Base-by-base conservation (phyloP, 2,888 invertebrate species). In the Thymelicus lineola region DNA sequence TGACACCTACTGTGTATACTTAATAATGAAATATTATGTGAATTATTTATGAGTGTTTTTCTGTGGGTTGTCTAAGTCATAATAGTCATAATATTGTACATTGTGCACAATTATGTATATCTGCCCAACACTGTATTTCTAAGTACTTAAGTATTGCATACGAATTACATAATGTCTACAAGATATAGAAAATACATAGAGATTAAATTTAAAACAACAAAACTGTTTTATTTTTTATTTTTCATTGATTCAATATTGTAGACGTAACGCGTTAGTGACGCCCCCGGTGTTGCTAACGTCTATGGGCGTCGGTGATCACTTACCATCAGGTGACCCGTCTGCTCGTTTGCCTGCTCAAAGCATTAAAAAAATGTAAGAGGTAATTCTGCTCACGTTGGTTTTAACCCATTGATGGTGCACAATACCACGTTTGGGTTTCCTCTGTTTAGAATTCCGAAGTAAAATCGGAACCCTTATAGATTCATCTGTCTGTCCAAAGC, bases 11-110 rank as follows among this genome's bases (percentile, higher is more conserved):
- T 53, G 53, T 28, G 53, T 53, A 28, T 45, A 45, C 12, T 28
- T 28, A 28, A 28, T 28, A 45, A 60, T 60, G 15, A 60, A 60
- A 35, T 46, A 46, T 35, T 61, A n/a, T 28, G 28, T 60, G n/a
- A 36, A 62, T 48, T 35, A 62, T 62, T 62, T 35, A 62, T 62
- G 35, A 35, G 7, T 35, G 61, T 48, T 63, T 59, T 70, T 61
- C 53, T 71, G 64, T 67, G 71, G 67, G 53, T 60, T 59, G 71
- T 64, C 71, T 71, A 71, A 71, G 71, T 71, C 71, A 71, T 70
- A 69, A 62, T 62, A 62, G 62, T 62, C 62, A 35, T 62, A 61
- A 46, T 60, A 61, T 45, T 62, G 35, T 62, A 62, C 48, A 35
- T 55, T 48, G 48, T 48, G 62, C 62, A 62, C 62, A 62, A 62